phyloP scores from a whole-genome alignment of 1,140 invertebrate species.

The Caenorhabditis latens region DNA sequence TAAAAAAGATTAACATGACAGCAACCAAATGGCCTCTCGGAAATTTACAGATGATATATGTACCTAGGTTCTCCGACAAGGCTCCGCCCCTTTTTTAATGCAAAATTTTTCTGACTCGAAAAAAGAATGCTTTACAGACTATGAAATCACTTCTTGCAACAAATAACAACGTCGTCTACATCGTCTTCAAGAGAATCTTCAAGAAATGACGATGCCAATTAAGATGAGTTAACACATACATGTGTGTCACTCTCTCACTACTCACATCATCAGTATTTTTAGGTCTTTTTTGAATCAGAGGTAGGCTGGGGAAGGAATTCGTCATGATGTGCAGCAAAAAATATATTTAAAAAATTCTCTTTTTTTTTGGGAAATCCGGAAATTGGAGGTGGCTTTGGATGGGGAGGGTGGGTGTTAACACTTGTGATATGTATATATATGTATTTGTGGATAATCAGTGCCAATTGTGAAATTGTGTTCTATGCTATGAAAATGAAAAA shows the following conservation, averaged over 20 bases:
- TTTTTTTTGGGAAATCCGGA: neutral
- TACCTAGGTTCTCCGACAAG: too few relatives aligned
- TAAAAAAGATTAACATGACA: too few relatives aligned
- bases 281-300: neutral
- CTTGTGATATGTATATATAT: neutral
- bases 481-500: neutral
- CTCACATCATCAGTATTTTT: constrained; percentile 29
- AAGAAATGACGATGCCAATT: constrained; percentile 51
- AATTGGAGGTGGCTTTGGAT: neutral
- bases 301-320: neutral
- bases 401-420: neutral
- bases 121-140: neutral
- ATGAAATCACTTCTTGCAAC: constrained; percentile 29
- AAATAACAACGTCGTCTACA: neutral
- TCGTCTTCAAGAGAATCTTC: neutral
- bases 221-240: neutral
- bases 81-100: too few relatives aligned
- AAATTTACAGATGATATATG: too few relatives aligned
- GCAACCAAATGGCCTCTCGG: too few relatives aligned
- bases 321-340: neutral
- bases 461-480: neutral
- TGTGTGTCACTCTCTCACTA: neutral
- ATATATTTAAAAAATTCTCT: too few relatives aligned
- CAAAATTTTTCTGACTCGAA: too few relatives aligned
- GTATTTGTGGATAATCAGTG: neutral